Evolutionary conservation across 2,888 invertebrate species (phyloP).

Genomic region (Caenorhabditis macrosperma): DNA sequence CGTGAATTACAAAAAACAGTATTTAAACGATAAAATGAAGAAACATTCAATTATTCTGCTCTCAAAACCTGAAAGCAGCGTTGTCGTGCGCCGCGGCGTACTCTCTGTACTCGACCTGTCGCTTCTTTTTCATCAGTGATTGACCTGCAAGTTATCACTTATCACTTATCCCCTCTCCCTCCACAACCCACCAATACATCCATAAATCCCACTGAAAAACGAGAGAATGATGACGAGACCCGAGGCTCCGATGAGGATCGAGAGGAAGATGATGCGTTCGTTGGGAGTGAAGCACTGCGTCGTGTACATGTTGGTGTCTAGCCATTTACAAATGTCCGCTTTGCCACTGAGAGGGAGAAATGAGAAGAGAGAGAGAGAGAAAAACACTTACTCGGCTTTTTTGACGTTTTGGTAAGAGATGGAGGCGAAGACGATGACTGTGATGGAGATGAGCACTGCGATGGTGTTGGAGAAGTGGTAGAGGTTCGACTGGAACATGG

Average conservation of each 20-base stretch:
- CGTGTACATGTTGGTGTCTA: not conserved
- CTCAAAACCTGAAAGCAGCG: slow-evolving; percentile 50
- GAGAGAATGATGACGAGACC: slow-evolving; percentile 31
- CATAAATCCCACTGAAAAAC: slow-evolving; percentile 51
- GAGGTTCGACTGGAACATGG: slow-evolving; percentile 48
- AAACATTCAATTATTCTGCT: slow-evolving; percentile 2
- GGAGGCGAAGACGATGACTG: slow-evolving; percentile 48
- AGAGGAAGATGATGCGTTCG: slow-evolving; percentile 40
- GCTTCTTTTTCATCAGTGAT: slow-evolving; percentile 53
- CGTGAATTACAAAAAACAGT: too few species aligned
- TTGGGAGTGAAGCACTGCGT: slow-evolving; percentile 36
- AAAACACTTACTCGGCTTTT: slow-evolving; percentile 12
- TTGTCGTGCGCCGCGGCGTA: slow-evolving; percentile 55
- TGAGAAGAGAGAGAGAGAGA: not conserved
- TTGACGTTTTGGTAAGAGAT: slow-evolving; percentile 42
- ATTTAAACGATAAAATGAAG: too few species aligned
- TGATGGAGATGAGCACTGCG: slow-evolving; percentile 28
- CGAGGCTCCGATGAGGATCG: slow-evolving; percentile 47
- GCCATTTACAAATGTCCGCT: slow-evolving; percentile 18
- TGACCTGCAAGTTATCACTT: slow-evolving; percentile 28
- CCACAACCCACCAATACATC: slow-evolving; percentile 46
- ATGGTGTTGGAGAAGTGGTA: slow-evolving; percentile 52
- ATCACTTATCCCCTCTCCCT: not conserved
- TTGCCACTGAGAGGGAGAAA: slow-evolving; percentile 11
- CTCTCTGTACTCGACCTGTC: slow-evolving; percentile 41